Conservation (phyloP, 2,888 invertebrate genomes). For the Lobophora halterata region DNA sequence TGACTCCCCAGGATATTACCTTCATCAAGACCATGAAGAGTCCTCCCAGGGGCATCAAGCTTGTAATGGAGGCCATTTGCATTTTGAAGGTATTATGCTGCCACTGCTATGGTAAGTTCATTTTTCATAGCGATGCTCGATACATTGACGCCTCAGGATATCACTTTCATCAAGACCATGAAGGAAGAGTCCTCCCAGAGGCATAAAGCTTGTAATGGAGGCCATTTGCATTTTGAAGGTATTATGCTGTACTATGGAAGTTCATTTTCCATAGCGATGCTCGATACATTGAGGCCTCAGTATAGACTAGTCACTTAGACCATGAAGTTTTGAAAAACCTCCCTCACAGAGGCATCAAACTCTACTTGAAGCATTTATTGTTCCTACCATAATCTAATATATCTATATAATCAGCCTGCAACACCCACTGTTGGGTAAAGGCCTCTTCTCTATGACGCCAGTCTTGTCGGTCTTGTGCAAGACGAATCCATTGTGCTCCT, state of each 20-base stretch:
- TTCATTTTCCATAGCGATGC: conserved; percentile 88
- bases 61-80: conserved; percentile 97
- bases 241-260: conserved; percentile 25
- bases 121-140: conserved; percentile 91
- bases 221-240: conserved; percentile 95
- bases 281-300: conserved; percentile 93
- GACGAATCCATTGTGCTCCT: too few species aligned
- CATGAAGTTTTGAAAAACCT: too few species aligned
- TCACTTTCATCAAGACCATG: conserved; percentile 97
- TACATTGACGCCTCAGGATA: conserved; percentile 93
- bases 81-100: conserved; percentile 85
- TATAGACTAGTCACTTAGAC: conserved; percentile 97
- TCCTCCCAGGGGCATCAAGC: conserved; percentile 93
- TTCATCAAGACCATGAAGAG: conserved; percentile 98
- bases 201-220: conserved; percentile 96
- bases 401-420: too few species aligned
- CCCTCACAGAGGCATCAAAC: conserved; percentile 93
- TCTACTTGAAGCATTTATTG: too few species aligned
- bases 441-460: too few species aligned
- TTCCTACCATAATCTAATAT: too few species aligned
- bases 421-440: too few species aligned
- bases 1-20: conserved; percentile 94
- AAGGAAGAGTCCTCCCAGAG: conserved; percentile 96
- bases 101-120: too few species aligned
- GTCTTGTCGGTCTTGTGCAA: too few species aligned